A percentile compares a stretch with the other conserved stretches of the same genome.
These are phyloP conservation scores for Notothenia rossii DNA, from an alignment of 2,113 vertebrate species.

Conservation along the genomic window DNA sequence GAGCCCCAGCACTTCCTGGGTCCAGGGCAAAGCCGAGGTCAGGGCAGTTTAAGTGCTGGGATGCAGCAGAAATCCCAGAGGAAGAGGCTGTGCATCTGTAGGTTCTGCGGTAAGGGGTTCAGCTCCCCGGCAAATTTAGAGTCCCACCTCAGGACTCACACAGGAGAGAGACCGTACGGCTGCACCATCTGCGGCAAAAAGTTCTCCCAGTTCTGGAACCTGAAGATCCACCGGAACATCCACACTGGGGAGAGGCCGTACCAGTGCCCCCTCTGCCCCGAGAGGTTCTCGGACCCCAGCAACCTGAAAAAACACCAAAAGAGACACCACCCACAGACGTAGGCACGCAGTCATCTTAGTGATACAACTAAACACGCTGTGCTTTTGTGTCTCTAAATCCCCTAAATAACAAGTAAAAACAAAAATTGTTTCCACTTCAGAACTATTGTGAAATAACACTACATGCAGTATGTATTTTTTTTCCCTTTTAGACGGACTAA, in stretches of 20 bases:
- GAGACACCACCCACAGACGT: constrained; percentile 60
- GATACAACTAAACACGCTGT: neutral
- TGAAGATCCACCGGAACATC: constrained; percentile 78
- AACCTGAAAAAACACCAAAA: constrained; percentile 80
- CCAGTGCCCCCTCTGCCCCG: constrained; percentile 62
- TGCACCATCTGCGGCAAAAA: constrained; percentile 76
- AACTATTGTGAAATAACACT: too few species aligned
- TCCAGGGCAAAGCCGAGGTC: constrained; percentile 10
- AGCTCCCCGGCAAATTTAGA: constrained; percentile 70
- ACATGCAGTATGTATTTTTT: too few species aligned
- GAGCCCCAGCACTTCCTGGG: neutral
- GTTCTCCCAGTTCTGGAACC: constrained; percentile 79
- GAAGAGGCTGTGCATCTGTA: constrained; percentile 63
- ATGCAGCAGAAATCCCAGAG: constrained; percentile 21
- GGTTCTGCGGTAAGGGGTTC: constrained; percentile 73
- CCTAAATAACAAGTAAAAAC: too few species aligned
- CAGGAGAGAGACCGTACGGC: constrained; percentile 75
- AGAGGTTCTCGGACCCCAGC: constrained; percentile 78
- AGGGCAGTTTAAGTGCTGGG: neutral
- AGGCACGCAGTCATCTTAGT: neutral
- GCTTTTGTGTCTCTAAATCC: too few species aligned
- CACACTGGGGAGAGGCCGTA: constrained; percentile 78
- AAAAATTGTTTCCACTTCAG: too few species aligned
- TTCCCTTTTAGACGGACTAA: too few species aligned
- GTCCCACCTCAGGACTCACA: constrained; percentile 76